Evolutionary conservation across 2,888 invertebrate genomes (phyloP).

Genomic region (Tanytarsus gracilentus): DNA sequence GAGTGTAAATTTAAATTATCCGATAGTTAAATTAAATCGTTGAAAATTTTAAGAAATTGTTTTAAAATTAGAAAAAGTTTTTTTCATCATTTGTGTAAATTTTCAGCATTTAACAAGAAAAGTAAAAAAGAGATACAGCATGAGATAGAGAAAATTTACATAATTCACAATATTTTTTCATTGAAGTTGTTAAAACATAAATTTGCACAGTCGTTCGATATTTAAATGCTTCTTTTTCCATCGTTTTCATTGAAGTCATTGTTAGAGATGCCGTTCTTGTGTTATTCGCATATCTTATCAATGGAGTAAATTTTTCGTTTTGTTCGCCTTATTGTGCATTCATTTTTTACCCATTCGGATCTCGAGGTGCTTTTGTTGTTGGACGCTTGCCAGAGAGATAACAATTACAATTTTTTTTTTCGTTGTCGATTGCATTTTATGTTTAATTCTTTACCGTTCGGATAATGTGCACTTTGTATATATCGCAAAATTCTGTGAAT

Average conservation of each 20-base stretch:
- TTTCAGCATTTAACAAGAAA: background rate
- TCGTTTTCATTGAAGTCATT: background rate
- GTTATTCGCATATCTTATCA: constrained; percentile 17
- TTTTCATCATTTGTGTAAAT: too few species aligned
- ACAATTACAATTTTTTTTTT: constrained; percentile 2
- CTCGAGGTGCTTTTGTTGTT: background rate
- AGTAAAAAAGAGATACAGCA: background rate
- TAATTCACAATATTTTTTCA: constrained; percentile 23
- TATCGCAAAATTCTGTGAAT: background rate
- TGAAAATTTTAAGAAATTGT: background rate
- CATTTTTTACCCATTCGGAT: background rate
- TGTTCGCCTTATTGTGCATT: background rate
- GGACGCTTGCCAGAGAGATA: too few species aligned
- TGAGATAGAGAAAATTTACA: constrained; percentile 18
- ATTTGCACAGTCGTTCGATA: constrained; percentile 16
- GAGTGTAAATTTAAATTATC: too few species aligned
- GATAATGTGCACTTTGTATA: too few species aligned
- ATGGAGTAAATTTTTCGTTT: constrained; percentile 4
- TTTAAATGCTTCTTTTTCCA: background rate
- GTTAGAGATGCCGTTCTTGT: background rate
- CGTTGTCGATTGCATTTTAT: background rate
- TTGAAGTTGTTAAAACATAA: constrained; percentile 23
- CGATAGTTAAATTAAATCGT: background rate
- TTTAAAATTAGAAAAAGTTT: background rate
- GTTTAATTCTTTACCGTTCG: background rate